Evolutionary conservation across 2,113 vertebrate species (phyloP).

Genomic region (Zosterops japonicus): DNA sequence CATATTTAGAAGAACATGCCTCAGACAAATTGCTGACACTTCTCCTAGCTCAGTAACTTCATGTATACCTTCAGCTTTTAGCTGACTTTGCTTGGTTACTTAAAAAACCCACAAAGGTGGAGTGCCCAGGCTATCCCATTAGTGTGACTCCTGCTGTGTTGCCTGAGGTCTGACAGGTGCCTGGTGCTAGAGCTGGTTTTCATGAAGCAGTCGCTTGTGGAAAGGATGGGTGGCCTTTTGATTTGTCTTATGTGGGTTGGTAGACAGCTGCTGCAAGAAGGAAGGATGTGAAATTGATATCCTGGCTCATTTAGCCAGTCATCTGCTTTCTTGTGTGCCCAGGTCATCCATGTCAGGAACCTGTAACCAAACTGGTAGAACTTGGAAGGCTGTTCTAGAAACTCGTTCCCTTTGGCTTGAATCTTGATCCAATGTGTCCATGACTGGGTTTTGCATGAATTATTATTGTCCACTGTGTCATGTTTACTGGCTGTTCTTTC

Average conservation of each 20-base stretch:
- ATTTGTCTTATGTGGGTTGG: background rate
- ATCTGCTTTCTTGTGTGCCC: background rate
- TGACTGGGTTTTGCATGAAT: background rate
- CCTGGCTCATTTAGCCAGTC: background rate
- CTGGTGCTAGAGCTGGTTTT: background rate
- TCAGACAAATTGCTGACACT: slow-evolving; percentile 1
- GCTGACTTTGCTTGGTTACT: background rate
- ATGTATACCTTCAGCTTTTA: background rate
- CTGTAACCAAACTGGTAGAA: background rate
- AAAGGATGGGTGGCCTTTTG: background rate
- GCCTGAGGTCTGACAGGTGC: background rate
- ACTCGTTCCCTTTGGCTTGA: background rate
- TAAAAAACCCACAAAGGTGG: background rate
- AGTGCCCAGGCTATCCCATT: background rate
- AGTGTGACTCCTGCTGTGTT: background rate
- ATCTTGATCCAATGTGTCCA: background rate
- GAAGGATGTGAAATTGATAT: background rate
- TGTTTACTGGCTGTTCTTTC: background rate
- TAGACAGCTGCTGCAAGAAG: background rate
- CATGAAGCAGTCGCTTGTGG: background rate
- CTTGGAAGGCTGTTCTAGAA: background rate
- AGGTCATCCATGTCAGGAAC: background rate
- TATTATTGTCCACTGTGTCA: background rate
- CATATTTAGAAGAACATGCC: background rate
- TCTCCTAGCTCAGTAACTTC: slow-evolving; percentile 16